Base-by-base conservation (phyloP, 2,888 invertebrate genomes). In the Melinopterus prodromus region DNA sequence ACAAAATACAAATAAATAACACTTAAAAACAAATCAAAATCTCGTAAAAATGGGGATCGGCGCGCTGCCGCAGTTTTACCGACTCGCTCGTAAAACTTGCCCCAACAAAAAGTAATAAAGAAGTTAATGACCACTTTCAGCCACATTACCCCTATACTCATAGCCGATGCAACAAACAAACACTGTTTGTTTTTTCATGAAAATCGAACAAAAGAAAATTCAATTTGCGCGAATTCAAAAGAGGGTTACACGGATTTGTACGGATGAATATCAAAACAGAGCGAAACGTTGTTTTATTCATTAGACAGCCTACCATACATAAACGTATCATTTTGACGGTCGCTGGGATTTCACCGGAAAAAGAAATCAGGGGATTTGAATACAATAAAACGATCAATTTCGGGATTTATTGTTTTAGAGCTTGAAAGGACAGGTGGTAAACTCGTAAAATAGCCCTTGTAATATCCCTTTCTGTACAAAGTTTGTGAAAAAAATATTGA, bases 1-100 rank as follows among this genome's bases (percentile, higher is more conserved):
- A 53, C 53, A 53, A 53, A 53, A 53, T 12, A 53, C 53, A 53
- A 53, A 53, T 53, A 53, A 53, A 53, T 53, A 53, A 53, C 53
- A 53, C 53, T 53, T 53, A 53, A 53, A 53, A 53, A 53, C 53
- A 53, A 53, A 53, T 53, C 53, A 53, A 53, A 53, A 53, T 53
- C 9, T 53, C 53, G 5, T 53, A 9, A 53, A 53, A 53, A 53
- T 53, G 53, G 12, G 9, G 53, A 53, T 53, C 53, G 53, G 12
- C 7, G 53, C 53, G 7, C 12, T 7, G 12, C 53, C 53, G 5
- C 53, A 53, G 9, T 53, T 9, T 53, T 12, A 53, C 9, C 7
- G 12, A 53, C 9, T 12, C 1, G 53, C 53, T 53, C 53, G 53
- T 53, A 53, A 53, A 53, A 53, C 53, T 53, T 53, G 12, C 53